Evolutionary conservation across 2,113 vertebrate species (phyloP).

Genomic region (Onychostruthus taczanowskii): DNA sequence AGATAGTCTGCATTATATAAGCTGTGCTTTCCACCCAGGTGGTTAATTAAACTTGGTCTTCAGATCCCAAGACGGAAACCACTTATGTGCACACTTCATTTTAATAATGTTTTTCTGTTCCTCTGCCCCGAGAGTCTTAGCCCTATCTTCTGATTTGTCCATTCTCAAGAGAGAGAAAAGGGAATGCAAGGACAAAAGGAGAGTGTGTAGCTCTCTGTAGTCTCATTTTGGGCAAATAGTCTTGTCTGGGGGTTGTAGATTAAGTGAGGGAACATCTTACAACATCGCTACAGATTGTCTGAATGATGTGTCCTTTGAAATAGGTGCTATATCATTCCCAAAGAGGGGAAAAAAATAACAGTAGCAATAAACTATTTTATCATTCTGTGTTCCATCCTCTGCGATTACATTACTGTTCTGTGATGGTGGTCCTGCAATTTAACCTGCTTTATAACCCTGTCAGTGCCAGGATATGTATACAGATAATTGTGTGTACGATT

Average conservation of each 20-base stretch:
- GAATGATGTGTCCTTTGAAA: background rate
- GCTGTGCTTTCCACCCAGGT: background rate
- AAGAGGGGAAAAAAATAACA: background rate
- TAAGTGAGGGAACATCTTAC: background rate
- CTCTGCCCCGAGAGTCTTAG: background rate
- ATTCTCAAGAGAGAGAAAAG: background rate
- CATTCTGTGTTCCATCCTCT: background rate
- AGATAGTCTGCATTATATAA: background rate
- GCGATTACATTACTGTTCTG: background rate
- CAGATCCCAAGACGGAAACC: background rate
- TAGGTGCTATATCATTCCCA: background rate
- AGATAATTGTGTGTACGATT: background rate
- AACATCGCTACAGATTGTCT: background rate
- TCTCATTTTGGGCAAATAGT: background rate
- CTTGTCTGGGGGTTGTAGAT: background rate
- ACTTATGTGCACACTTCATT: background rate
- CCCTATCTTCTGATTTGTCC: background rate
- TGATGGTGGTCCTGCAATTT: background rate
- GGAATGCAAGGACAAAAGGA: background rate
- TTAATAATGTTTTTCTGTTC: background rate
- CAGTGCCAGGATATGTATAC: background rate
- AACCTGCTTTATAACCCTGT: background rate
- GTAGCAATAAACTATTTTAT: background rate
- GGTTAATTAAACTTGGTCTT: conserved; percentile 15
- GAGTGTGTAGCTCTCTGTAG: background rate